Conservation (phyloP, 1,140 invertebrate genomes). For the Wiebesia pumilae region DNA sequence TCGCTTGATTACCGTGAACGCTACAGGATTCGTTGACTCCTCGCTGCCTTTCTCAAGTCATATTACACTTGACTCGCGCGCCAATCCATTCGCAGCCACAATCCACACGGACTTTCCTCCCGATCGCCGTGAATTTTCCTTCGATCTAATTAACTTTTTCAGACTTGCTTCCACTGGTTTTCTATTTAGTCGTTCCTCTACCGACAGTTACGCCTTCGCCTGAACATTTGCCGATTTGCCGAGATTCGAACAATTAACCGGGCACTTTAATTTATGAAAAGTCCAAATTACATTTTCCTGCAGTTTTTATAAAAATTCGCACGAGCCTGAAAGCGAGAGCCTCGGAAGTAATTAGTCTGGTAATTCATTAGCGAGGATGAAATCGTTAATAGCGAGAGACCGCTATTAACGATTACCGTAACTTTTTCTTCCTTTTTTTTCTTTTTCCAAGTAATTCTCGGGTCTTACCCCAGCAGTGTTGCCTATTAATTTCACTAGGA, state of each 20-base stretch:
- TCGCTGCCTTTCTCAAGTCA: too few species aligned
- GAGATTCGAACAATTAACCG: not conserved
- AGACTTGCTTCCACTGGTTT: too few species aligned
- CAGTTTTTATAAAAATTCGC: too few species aligned
- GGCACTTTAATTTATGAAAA: not conserved
- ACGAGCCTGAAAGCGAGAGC: not conserved
- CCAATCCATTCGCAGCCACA: too few species aligned
- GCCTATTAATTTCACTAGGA: too few species aligned
- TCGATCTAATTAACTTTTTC: too few species aligned
- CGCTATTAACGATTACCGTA: not conserved
- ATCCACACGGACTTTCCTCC: not conserved
- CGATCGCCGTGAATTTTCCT: too few species aligned
- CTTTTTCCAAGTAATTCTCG: not conserved
- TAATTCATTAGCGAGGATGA: not conserved
- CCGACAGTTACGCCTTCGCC: too few species aligned
- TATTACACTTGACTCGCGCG: not conserved
- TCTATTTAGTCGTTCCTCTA: too few species aligned
- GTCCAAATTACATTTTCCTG: not conserved
- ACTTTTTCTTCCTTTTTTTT: not conserved
- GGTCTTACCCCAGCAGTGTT: too few species aligned
- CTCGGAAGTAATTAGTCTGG: not conserved
- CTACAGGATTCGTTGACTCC: too few species aligned
- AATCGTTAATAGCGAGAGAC: not conserved
- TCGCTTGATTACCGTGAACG: constrained; percentile 53
- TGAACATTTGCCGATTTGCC: not conserved